phyloP scores from a whole-genome alignment of 2,888 invertebrate genomes.

The Clanis bilineata region DNA sequence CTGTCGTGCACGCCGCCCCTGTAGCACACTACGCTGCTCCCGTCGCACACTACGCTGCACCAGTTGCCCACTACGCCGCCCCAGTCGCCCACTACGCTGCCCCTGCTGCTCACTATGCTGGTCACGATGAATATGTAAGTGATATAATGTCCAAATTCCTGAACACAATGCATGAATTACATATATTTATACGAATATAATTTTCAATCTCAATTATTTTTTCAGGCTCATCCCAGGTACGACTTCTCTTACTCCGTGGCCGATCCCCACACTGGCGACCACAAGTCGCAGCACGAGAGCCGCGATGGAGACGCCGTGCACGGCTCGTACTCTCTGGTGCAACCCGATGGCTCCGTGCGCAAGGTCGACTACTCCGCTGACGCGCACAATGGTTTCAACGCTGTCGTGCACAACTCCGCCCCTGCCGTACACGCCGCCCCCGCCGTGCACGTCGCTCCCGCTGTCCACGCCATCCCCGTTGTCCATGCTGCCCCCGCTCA shows the following conservation, averaged over 20 bases:
- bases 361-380: slow-evolving; percentile 82
- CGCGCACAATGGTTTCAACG: slow-evolving; percentile 72
- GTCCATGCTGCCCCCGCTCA: slow-evolving; percentile 37
- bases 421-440: slow-evolving; percentile 44
- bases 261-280: slow-evolving; percentile 81
- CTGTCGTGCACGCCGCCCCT: slow-evolving; percentile 43
- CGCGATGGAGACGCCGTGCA: slow-evolving; percentile 79
- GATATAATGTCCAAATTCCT: no score
- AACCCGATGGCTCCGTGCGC: slow-evolving; percentile 79
- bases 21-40: slow-evolving; percentile 48
- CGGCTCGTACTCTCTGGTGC: slow-evolving; percentile 74
- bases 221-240: slow-evolving; percentile 67
- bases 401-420: slow-evolving; percentile 49
- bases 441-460: slow-evolving; percentile 20
- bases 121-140: slow-evolving; percentile 57
- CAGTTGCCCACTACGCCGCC: slow-evolving; percentile 33
- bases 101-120: slow-evolving; percentile 39
- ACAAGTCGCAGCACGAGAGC: slow-evolving; percentile 77
- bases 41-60: slow-evolving; percentile 39
- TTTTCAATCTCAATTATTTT: slow-evolving; percentile 14
- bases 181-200: slow-evolving; percentile 3
- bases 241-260: slow-evolving; percentile 78
- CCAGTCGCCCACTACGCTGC: slow-evolving; percentile 35
- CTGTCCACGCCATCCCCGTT: slow-evolving; percentile 35
- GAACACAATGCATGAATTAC: no score